Base-by-base conservation (phyloP, 2,113 vertebrate genomes). In the Aegypius monachus region DNA sequence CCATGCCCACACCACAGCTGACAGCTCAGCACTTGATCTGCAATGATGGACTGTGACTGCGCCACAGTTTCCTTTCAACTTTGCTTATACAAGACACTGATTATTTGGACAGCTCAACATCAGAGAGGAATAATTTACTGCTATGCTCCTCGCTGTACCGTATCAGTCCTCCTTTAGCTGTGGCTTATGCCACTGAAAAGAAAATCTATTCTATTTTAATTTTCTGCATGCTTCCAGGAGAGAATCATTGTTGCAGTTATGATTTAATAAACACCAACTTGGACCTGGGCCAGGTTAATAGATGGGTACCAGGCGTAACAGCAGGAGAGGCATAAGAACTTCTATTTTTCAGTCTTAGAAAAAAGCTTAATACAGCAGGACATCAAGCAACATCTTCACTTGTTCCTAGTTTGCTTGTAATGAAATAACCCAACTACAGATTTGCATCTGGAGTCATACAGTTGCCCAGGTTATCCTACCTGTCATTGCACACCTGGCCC, bases 201-300 rank as follows among this genome's bases (percentile, higher is more conserved):
- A 75, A 95, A 95, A 86, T 59, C 25, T 87, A 63, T 86, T 95
- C 79, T 91, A 58, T 91, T 96, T 91, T 93, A 56, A 85, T 90
- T 94, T 93, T 80, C 74, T 91, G 26, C 32, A 58, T 58, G 59
- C 34, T 95, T 89, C 82, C 50, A 89, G 62, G 34, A 55, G 27
- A 91, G 43, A 93, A 85, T 91, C 56, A 55, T 78, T 85, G 72
- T 93, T 84, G 31, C 6, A 3, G 42, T 89, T 91, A 82, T 74
- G 81, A 85, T 95, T 95, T 92, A 95, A 95, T 93, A 80, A 96
- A 95, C 22, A 71, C 59, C 36, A 71, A 38, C 25, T 79, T 96
- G 85, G 42, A 85, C 29, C 17, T 17, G 7, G 31, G 55, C 63
- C 85, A 90, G 47, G 38, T 77, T 79, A 89, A 75, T 75, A 81